Evolutionary conservation across 2,888 invertebrate species (phyloP).

Genomic region (Drosophila leonis): DNA sequence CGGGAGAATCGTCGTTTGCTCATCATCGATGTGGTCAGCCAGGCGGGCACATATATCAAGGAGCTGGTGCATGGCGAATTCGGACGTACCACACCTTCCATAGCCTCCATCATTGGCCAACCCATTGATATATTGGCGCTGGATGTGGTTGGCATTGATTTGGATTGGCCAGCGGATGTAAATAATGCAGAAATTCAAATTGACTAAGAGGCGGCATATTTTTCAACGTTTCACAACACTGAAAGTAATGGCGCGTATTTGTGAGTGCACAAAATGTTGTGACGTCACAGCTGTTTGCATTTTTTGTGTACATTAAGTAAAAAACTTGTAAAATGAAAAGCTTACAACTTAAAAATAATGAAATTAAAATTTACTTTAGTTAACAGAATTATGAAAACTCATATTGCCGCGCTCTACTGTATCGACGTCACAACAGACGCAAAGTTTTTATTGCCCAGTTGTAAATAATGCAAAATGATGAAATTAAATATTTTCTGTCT

Average conservation of each 20-base stretch:
- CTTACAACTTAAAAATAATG: background rate
- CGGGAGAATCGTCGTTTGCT: constrained; percentile 86
- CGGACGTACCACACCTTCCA: constrained; percentile 93
- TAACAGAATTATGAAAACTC: no score
- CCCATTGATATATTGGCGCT: constrained; percentile 95
- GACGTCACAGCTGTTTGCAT: constrained; percentile 4
- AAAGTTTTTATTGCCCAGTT: background rate
- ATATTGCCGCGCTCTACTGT: no score
- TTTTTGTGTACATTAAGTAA: background rate
- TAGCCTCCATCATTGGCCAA: constrained; percentile 89
- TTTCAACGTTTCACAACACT: constrained; percentile 16
- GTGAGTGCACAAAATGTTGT: background rate
- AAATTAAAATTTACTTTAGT: background rate
- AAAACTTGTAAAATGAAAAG: background rate
- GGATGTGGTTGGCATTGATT: constrained; percentile 92
- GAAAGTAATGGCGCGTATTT: background rate
- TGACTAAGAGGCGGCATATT: constrained; percentile 20
- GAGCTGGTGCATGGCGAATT: constrained; percentile 99
- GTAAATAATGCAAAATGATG: background rate
- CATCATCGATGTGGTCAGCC: constrained; percentile 90
- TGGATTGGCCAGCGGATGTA: constrained; percentile 89
- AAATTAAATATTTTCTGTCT: background rate
- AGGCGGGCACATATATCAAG: constrained; percentile 98
- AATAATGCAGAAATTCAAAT: constrained; percentile 66
- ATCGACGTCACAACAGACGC: background rate